A percentile compares a stretch with the other conserved stretches of the same genome.
These are phyloP conservation scores for Lepus townsendii DNA, from an alignment of 2,797 vertebrate genomes.

Conservation along the genomic window DNA sequence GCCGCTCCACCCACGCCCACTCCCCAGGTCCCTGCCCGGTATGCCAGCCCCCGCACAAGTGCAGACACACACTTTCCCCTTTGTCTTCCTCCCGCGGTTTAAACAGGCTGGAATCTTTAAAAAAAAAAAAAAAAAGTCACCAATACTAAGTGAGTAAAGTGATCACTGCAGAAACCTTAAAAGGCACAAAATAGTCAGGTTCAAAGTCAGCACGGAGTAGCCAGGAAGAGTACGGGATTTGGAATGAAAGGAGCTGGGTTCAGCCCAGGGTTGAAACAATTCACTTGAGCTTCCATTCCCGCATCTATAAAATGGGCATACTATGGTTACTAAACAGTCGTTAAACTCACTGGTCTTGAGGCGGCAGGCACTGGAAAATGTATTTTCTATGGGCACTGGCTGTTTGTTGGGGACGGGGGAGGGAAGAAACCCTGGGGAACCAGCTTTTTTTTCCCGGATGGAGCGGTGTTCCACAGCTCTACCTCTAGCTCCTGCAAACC, in stretches of 20 bases:
- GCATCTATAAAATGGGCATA: slow-evolving; percentile 52
- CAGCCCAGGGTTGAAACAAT: not conserved
- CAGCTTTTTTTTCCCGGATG: not conserved
- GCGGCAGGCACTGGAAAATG: not conserved
- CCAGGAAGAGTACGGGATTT: not conserved
- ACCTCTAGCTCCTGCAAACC: slow-evolving; percentile 8
- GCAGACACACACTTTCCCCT: slow-evolving; percentile 15
- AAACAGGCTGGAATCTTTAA: not conserved
- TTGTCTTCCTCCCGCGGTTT: slow-evolving; percentile 29
- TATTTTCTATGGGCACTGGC: slow-evolving; percentile 11
- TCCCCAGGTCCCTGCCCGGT: not conserved
- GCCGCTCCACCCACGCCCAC: too few relatives aligned
- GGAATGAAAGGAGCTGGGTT: slow-evolving; percentile 22
- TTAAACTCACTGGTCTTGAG: not conserved
- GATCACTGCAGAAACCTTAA: slow-evolving; percentile 15
- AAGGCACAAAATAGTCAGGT: not conserved
- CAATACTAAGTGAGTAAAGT: not conserved
- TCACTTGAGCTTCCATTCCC: slow-evolving; percentile 15
- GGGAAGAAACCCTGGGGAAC: slow-evolving; percentile 33
- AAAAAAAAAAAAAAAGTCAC: not conserved
- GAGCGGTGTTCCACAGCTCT: slow-evolving; percentile 23
- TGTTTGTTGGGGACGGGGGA: not conserved
- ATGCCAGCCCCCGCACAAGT: slow-evolving; percentile 7
- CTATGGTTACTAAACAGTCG: slow-evolving; percentile 20
- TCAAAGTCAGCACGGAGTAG: not conserved